These are phyloP conservation scores for Drosophila paranaensis DNA, from an alignment of 2,888 invertebrate species.

Conservation along the genomic window DNA sequence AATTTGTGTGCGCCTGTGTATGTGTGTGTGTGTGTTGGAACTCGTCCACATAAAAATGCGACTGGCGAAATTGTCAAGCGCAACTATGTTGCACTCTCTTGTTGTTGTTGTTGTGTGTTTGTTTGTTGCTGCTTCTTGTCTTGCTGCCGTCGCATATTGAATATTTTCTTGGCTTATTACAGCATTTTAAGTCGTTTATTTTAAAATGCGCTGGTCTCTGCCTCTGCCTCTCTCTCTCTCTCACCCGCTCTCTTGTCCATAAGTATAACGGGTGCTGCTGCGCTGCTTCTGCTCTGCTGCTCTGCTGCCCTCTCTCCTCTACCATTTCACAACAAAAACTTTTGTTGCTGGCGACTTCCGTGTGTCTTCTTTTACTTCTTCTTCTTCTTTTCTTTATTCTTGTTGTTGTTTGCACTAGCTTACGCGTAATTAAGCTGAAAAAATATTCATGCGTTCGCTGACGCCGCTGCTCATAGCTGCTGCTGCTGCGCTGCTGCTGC, in stretches of 20 bases:
- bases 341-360: constrained; percentile 44
- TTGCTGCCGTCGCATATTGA: constrained; percentile 40
- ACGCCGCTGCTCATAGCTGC: constrained; percentile 12
- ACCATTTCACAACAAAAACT: constrained; percentile 19
- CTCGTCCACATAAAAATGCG: constrained; percentile 67
- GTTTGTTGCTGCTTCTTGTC: constrained; percentile 23
- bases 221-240: neutral
- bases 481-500: constrained; percentile 8
- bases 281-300: neutral
- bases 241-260: neutral
- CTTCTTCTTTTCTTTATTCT: constrained; percentile 1
- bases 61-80: constrained; percentile 39
- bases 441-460: constrained; percentile 56
- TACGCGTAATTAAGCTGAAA: constrained; percentile 74
- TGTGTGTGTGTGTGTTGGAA: constrained; percentile 47
- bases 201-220: constrained; percentile 30
- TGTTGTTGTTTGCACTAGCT: constrained; percentile 47
- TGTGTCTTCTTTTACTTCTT: constrained; percentile 24
- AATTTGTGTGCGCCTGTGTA: constrained; percentile 28
- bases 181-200: constrained; percentile 61
- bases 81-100: constrained; percentile 48
- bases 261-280: neutral
- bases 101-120: constrained; percentile 19
- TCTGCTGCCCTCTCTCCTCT: neutral
- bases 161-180: constrained; percentile 71